phyloP scores from a whole-genome alignment of 1,140 invertebrate species.

The Apocrypta bakeri region DNA sequence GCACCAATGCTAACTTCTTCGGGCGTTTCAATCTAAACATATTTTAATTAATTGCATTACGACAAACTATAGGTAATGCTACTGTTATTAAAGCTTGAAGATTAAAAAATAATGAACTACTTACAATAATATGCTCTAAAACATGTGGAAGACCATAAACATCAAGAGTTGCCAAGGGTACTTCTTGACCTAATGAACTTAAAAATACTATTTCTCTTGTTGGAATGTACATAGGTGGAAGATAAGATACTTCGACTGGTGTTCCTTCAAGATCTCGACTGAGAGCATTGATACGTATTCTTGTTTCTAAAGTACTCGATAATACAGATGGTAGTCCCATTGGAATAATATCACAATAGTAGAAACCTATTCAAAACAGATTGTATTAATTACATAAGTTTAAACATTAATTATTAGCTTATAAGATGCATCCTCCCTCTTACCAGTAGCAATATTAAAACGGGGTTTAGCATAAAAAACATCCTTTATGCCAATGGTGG shows the following conservation, averaged over 20 bases:
- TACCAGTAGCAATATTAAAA: conserved; percentile 72
- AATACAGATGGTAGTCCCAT: conserved; percentile 66
- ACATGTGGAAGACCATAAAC: conserved; percentile 67
- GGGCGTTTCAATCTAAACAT: conserved; percentile 64
- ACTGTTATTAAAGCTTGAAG: conserved; percentile 16
- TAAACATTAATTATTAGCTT: not conserved
- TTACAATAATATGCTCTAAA: conserved; percentile 67
- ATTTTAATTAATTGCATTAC: conserved; percentile 4
- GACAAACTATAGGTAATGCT: not conserved
- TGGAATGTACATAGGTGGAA: conserved; percentile 67
- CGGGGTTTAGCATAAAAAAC: conserved; percentile 71
- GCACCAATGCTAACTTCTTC: conserved; percentile 65
- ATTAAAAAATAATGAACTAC: conserved; percentile 39
- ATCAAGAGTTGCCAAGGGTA: conserved; percentile 62
- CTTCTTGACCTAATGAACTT: conserved; percentile 56
- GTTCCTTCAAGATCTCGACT: conserved; percentile 68
- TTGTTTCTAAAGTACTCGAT: conserved; percentile 65
- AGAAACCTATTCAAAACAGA: conserved; percentile 63
- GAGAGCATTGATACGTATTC: conserved; percentile 65
- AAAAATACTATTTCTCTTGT: conserved; percentile 69
- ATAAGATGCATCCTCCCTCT: conserved; percentile 42
- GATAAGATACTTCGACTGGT: conserved; percentile 67
- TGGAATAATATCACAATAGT: conserved; percentile 72
- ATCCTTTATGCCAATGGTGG: conserved; percentile 66
- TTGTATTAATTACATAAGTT: conserved; percentile 17